Percentiles rank a stretch among this genome's conserved stretches.
Evolutionary conservation across 2,113 vertebrate species (phyloP).

Genomic region (Peucedramus taeniatus): DNA sequence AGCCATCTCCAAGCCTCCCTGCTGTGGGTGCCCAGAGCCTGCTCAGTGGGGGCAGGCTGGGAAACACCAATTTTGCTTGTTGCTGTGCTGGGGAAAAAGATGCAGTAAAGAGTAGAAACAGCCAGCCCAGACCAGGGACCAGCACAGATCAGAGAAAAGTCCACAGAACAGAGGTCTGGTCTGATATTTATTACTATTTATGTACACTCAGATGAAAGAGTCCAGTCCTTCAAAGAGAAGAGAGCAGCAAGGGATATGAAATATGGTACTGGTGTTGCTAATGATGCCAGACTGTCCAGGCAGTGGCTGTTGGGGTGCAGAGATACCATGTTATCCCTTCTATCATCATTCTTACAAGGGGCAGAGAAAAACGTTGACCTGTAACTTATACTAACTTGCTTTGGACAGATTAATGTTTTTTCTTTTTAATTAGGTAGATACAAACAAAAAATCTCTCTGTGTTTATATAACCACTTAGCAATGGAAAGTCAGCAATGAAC

Average conservation of each 20-base stretch:
- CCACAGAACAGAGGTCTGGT: not conserved
- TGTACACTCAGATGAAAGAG: not conserved
- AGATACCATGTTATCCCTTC: not conserved
- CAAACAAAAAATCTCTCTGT: not conserved
- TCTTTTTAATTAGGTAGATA: not conserved
- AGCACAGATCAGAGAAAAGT: not conserved
- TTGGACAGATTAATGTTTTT: not conserved
- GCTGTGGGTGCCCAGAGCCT: not conserved
- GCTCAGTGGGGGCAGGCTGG: not conserved
- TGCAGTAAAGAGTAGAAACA: not conserved
- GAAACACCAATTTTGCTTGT: not conserved
- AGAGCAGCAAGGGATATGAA: not conserved
- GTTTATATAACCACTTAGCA: not conserved
- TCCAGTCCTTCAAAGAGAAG: not conserved
- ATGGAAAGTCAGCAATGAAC: not conserved
- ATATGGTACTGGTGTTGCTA: not conserved
- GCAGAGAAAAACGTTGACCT: not conserved
- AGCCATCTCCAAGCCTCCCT: not conserved
- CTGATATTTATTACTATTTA: not conserved
- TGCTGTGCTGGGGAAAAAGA: not conserved
- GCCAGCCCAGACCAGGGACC: not conserved
- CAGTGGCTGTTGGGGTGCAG: not conserved
- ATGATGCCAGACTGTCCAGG: not conserved
- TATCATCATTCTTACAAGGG: not conserved
- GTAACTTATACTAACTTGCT: not conserved